These are phyloP conservation scores for Cremastinae sp. DNA, from an alignment of 2,888 invertebrate genomes.

Conservation along the genomic window DNA sequence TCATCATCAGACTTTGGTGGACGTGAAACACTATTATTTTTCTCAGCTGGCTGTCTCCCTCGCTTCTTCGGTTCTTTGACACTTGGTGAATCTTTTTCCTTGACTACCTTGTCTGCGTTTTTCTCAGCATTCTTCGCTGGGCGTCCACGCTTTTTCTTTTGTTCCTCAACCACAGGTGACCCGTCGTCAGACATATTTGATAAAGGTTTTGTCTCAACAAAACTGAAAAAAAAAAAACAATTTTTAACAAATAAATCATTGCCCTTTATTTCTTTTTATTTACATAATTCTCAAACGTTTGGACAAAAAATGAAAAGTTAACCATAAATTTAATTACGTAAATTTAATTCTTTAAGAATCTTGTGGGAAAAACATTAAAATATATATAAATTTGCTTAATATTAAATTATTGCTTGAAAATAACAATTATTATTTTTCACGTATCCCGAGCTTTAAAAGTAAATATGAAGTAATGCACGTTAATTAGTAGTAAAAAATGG, in stretches of 20 bases:
- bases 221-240: conserved; percentile 21
- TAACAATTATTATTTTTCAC: no score
- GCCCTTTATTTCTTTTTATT: background rate
- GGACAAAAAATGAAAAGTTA: no score
- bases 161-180: conserved; percentile 77
- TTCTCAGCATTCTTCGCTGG: conserved; percentile 75
- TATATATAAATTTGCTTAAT: no score
- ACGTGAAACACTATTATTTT: conserved; percentile 73
- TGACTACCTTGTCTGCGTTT: conserved; percentile 62
- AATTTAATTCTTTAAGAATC: no score
- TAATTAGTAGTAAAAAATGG: no score
- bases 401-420: no score
- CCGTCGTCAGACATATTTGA: conserved; percentile 78
- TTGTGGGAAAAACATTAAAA: no score
- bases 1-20: conserved; percentile 77
- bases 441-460: no score
- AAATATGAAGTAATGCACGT: background rate
- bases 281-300: background rate
- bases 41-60: conserved; percentile 74
- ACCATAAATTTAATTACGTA: no score
- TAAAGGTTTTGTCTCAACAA: conserved; percentile 21
- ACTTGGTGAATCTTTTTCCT: conserved; percentile 47
- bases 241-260: no score
- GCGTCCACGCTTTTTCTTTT: conserved; percentile 79
- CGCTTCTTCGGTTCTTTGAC: conserved; percentile 77